Evolutionary conservation across 2,113 vertebrate genomes (phyloP).

Genomic region (Edolisoma coerulescens): DNA sequence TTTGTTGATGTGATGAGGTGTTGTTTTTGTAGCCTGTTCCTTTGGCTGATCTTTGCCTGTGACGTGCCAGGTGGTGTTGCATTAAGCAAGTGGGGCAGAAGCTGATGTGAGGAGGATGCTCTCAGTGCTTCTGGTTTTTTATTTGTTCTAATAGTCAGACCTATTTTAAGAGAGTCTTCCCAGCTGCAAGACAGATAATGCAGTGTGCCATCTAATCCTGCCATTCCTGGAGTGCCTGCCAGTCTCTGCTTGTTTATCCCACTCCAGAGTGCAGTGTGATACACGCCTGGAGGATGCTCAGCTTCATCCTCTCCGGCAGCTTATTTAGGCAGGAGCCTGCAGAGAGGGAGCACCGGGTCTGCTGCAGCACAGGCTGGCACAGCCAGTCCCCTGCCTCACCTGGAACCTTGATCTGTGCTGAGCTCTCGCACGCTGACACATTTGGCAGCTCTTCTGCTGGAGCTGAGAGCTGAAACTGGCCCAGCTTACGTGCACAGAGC

Average conservation of each 20-base stretch:
- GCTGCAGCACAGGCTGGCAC: not conserved
- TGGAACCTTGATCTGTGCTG: conserved; percentile 11
- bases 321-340: not conserved
- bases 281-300: not conserved
- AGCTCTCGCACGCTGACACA: not conserved
- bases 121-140: not conserved
- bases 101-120: not conserved
- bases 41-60: not conserved
- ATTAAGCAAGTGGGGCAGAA: not conserved
- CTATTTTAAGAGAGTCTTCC: conserved; percentile 36
- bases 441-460: conserved; percentile 12
- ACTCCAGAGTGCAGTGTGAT: not conserved
- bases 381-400: conserved; percentile 12
- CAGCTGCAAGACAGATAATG: conserved; percentile 19
- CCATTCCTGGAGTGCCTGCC: conserved; percentile 29
- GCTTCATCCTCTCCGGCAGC: not conserved
- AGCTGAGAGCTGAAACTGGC: not conserved
- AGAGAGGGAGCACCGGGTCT: not conserved
- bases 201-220: not conserved
- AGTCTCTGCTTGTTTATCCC: not conserved
- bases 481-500: not conserved
- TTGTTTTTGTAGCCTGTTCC: not conserved
- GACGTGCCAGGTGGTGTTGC: not conserved
- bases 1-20: not conserved
- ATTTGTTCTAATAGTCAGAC: not conserved